These are phyloP conservation scores for Samia ricini DNA, from an alignment of 1,140 invertebrate species.

Conservation along the genomic window DNA sequence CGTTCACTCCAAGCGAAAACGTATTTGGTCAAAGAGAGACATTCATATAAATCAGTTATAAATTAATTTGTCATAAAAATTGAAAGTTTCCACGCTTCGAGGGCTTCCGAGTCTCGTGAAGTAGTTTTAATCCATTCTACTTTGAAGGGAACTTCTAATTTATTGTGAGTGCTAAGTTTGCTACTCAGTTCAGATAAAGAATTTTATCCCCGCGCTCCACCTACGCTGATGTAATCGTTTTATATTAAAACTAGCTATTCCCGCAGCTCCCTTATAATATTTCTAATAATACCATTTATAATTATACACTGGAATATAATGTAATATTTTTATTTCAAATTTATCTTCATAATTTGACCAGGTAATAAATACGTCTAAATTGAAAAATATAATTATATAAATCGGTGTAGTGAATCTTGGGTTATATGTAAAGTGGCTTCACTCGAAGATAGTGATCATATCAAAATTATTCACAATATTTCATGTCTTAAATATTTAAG, in stretches of 20 bases:
- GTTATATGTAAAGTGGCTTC: too few species aligned
- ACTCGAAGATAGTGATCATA: too few species aligned
- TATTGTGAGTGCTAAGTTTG: conserved; percentile 75
- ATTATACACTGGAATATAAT: too few species aligned
- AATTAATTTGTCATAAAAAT: conserved; percentile 77
- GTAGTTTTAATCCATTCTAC: conserved; percentile 75
- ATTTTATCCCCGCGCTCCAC: conserved; percentile 62
- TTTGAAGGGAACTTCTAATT: conserved; percentile 73
- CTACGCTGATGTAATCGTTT: conserved; percentile 51
- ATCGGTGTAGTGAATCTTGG: too few species aligned
- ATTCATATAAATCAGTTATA: conserved; percentile 67
- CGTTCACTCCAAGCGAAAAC: conserved; percentile 34
- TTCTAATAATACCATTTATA: too few species aligned
- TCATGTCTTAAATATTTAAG: too few species aligned
- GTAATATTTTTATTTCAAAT: too few species aligned
- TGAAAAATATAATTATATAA: too few species aligned
- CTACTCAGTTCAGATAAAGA: conserved; percentile 52
- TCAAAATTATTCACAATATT: too few species aligned
- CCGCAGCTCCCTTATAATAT: too few species aligned
- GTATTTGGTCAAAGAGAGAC: conserved; percentile 48
- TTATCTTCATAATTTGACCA: too few species aligned
- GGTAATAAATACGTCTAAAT: too few species aligned
- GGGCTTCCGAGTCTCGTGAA: conserved; percentile 55
- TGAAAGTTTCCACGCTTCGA: conserved; percentile 67
- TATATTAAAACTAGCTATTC: conserved; percentile 15